These are phyloP conservation scores for Pseudochirops corinnae DNA, from an alignment of 2,797 vertebrate genomes.

Conservation along the genomic window DNA sequence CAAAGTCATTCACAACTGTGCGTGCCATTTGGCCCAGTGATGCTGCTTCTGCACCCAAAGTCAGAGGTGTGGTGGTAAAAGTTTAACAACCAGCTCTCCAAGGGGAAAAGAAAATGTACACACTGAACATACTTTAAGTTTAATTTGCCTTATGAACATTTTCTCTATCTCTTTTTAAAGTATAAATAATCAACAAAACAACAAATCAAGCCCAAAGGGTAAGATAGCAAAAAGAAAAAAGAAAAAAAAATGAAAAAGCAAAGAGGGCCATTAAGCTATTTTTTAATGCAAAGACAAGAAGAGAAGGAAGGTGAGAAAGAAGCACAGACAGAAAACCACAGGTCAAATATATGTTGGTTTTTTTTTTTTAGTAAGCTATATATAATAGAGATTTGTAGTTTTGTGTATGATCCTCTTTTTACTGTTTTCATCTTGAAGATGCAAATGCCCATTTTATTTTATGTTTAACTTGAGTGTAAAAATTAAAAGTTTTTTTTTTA, in stretches of 20 bases:
- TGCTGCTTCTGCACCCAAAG: neutral
- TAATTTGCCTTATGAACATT: neutral
- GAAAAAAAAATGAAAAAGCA: neutral
- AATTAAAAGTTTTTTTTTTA: neutral
- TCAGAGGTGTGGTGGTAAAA: neutral
- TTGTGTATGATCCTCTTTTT: neutral
- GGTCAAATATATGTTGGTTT: neutral
- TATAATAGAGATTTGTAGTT: neutral
- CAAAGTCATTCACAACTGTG: neutral
- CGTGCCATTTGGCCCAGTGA: neutral
- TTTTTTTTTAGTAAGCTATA: neutral
- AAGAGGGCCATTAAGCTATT: neutral
- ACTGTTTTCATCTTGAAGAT: neutral
- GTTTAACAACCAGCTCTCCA: neutral
- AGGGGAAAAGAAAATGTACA: neutral
- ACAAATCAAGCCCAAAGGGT: neutral
- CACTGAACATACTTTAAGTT: neutral
- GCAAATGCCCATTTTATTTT: neutral
- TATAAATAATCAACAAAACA: neutral
- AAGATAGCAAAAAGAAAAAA: neutral
- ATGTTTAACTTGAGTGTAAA: neutral
- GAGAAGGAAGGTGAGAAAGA: neutral
- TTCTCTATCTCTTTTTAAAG: neutral
- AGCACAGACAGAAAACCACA: neutral
- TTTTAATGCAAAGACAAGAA: neutral